These are phyloP conservation scores for Luidia sarsii DNA, from an alignment of 53 echinoderm and acorn worm genomes.

Conservation along the genomic window DNA sequence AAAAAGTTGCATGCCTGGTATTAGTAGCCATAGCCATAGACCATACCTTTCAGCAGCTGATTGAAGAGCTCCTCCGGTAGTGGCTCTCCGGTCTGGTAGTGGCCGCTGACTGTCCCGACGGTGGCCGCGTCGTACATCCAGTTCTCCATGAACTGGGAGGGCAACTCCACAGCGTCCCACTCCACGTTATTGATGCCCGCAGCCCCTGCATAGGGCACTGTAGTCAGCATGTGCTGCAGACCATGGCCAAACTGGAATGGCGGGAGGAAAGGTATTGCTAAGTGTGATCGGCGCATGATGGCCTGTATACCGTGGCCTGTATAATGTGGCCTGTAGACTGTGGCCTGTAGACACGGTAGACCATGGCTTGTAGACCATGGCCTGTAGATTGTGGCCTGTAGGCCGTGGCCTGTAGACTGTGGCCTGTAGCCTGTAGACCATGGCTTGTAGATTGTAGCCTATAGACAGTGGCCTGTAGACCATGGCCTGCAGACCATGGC, in stretches of 20 bases:
- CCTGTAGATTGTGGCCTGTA: too few relatives aligned
- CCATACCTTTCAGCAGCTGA: constrained; percentile 81
- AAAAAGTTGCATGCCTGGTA: too few relatives aligned
- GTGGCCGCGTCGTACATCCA: constrained; percentile 89
- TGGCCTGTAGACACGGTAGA: too few relatives aligned
- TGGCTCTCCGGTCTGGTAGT: constrained; percentile 74
- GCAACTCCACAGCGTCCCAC: constrained; percentile 97
- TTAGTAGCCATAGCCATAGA: too few relatives aligned
- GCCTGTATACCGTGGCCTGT: too few relatives aligned
- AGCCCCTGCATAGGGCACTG: constrained; percentile 74
- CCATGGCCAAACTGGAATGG: constrained; percentile 87
- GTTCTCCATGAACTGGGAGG: constrained; percentile 99
- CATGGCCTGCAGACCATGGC: too few relatives aligned
- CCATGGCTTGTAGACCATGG: too few relatives aligned
- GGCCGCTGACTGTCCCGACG: constrained; percentile 75
- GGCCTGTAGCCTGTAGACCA: too few relatives aligned
- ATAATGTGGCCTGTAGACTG: too few relatives aligned
- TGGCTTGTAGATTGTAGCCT: too few relatives aligned
- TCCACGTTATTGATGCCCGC: constrained; percentile 95
- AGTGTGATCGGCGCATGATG: not conserved
- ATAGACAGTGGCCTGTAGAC: too few relatives aligned
- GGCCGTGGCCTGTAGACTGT: too few relatives aligned
- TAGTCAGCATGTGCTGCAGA: constrained; percentile 95
- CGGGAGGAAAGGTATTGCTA: not conserved
- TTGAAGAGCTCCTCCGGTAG: constrained; percentile 77